Base-by-base conservation (phyloP, 2,888 invertebrate species). In the Noctua pronuba region DNA sequence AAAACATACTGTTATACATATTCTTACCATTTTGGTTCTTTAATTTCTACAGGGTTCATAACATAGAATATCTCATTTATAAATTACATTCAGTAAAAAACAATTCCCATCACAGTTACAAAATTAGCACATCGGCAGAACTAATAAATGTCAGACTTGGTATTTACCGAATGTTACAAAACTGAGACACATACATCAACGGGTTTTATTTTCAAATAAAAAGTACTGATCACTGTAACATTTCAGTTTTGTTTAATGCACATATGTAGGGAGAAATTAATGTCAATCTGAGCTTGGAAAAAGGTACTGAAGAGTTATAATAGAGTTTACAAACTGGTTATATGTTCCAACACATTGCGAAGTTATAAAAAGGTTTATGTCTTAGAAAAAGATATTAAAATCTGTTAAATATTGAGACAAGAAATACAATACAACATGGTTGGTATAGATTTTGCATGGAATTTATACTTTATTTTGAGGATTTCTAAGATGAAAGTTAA, bases 201-300 rank as follows among this genome's bases (percentile, higher is more conserved):
- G 10, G 38, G 28, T 77, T 80, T 75, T 85, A 84, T 78, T 73
- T 75, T 79, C 65, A 38, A 72, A 87, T 87, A 85, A 83, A 85
- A 74, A 52, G 13, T 66, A 62, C 69, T 74, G 73, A 79, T 75
- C 60, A 68, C 62, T 72, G 72, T 72, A 66, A 82, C 62, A 28
- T 84, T 82, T 70, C 65, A 71, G 44, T 64, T 65, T 69, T 24
- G n/a, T 84, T 86, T 85, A 84, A 82, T 72, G n/a, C 46, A 60
- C 75, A 78, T 75, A 71, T 77, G 71, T 46, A 46, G 31, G 24
- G 65, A 62, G n/a, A 60, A 24, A 64, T 82, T 58, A 74, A 82
- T 62, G 83, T 70, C 74, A 67, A 62, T 67, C 49, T 41, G 24
- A 24, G 52, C 6, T 10, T 13, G 2, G 11, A 46, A 73, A 75